Base-by-base conservation (phyloP, 2,113 vertebrate species). In the Budorcas taxicolor region DNA sequence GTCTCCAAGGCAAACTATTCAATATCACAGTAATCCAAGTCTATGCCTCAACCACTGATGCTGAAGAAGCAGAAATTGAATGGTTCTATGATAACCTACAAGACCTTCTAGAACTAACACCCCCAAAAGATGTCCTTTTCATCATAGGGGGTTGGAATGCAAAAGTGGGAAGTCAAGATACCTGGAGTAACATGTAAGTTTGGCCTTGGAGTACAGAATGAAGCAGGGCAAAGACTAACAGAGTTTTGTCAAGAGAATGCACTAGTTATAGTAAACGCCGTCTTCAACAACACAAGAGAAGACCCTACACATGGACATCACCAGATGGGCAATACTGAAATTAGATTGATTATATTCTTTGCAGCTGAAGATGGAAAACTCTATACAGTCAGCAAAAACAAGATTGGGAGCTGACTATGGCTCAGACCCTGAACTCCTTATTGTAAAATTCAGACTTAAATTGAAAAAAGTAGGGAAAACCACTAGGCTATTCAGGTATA, bases 221-320 rank as follows among this genome's bases (percentile, higher is more conserved):
- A 71, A 71, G 67, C n/a, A 36, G 67, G 67, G 67, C 67, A 71
- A 71, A 36, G n/a, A 19, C n/a, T 71, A 71, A 36, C 5, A 71
- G n/a, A 71, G n/a, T 71, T 71, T 1, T 71, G n/a, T 19, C n/a
- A 71, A 23, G n/a, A 71, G 19, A 71, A 23, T 1, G 0, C n/a
- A 36, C n/a, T 36, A 21, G 64, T 71, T 21, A 71, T 23, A 71
- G 19, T 19, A 71, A 36, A 23, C 9, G 23, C n/a, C 19, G 1
- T 71, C n/a, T 36, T 71, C 67, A 71, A 71, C 9, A 71, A 36
- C 67, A 36, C n/a, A 36, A 36, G n/a, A 71, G n/a, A 12, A 36
- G n/a, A 71, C n/a, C 11, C n/a, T 71, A 71, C 67, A 71, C n/a
- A 36, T 36, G 4, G 67, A 71, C 17, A 36, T 71, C n/a, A 71